Conservation (phyloP, 2,888 invertebrate species). For the Lasius fuliginosus region DNA sequence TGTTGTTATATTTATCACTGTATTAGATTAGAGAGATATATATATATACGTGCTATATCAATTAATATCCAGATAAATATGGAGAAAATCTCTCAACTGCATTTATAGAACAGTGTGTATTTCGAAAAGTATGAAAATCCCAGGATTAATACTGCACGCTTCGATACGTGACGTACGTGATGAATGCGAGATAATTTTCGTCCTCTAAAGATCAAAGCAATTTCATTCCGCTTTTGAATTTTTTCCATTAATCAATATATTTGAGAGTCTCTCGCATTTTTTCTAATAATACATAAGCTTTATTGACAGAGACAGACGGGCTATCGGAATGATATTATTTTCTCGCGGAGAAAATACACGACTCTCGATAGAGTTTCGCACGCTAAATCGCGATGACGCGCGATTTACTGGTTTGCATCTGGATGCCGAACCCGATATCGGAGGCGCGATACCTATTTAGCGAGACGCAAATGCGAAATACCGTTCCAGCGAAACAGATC, state of each 20-base stretch:
- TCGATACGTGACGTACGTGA: constrained; percentile 19
- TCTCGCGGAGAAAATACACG: neutral
- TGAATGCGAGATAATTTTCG: neutral
- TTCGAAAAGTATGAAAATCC: constrained; percentile 23
- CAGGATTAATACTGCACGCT: constrained; percentile 4
- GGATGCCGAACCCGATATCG: neutral
- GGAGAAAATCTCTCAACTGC: neutral
- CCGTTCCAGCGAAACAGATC: constrained; percentile 38
- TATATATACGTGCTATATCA: neutral
- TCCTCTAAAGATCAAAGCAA: constrained; percentile 15
- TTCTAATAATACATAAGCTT: too few relatives aligned
- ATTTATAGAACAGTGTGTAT: neutral
- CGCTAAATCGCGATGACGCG: neutral
- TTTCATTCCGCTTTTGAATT: neutral
- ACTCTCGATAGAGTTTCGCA: neutral
- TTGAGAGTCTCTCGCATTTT: neutral
- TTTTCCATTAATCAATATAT: neutral
- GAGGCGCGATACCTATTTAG: constrained; percentile 19
- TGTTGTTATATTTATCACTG: neutral
- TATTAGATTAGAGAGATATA: neutral
- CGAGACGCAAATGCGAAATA: constrained; percentile 33
- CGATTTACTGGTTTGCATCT: constrained; percentile 4
- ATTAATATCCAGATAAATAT: neutral
- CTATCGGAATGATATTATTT: neutral
- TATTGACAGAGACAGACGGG: neutral